Evolutionary conservation across 1,140 invertebrate genomes (phyloP).

Genomic region (Drosophila ananassae): DNA sequence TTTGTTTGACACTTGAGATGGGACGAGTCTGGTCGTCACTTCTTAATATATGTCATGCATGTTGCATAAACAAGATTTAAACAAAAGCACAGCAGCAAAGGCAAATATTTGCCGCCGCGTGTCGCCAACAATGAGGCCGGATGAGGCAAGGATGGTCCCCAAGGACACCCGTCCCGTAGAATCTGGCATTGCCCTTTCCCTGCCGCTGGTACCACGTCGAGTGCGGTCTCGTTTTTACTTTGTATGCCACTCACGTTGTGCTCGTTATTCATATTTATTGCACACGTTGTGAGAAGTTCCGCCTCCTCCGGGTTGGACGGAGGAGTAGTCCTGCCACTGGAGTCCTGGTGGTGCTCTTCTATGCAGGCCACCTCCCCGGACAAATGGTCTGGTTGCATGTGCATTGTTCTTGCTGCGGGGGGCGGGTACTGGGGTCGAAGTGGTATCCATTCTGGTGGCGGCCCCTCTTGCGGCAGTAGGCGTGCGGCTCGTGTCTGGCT

Average conservation of each 20-base stretch:
- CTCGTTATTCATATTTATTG: conserved; percentile 83
- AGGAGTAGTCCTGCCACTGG: conserved; percentile 26
- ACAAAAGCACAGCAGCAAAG: conserved; percentile 57
- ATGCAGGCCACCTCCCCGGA: conserved; percentile 13
- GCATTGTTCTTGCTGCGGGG: conserved; percentile 59
- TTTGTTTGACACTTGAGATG: conserved; percentile 42
- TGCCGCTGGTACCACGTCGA: conserved; percentile 34
- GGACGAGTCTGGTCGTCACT: conserved; percentile 30
- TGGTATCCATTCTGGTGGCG: neutral
- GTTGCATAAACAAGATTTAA: conserved; percentile 79
- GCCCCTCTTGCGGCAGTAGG: conserved; percentile 20
- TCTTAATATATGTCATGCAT: conserved; percentile 71
- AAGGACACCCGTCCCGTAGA: conserved; percentile 15
- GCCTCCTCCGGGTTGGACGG: conserved; percentile 15
- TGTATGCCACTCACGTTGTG: conserved; percentile 80
- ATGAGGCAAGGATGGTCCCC: conserved; percentile 28
- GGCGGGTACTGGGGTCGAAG: neutral
- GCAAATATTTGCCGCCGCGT: conserved; percentile 75
- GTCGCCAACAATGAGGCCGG: conserved; percentile 55
- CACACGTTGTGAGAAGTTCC: conserved; percentile 67
- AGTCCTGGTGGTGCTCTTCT: conserved; percentile 13
- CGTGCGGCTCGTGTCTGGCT: conserved; percentile 62
- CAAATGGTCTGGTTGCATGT: conserved; percentile 73
- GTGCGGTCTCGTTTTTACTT: conserved; percentile 62
- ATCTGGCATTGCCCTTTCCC: conserved; percentile 50